Evolutionary conservation across 2,888 invertebrate genomes (phyloP).

Genomic region (Caradrina clavipalpis): DNA sequence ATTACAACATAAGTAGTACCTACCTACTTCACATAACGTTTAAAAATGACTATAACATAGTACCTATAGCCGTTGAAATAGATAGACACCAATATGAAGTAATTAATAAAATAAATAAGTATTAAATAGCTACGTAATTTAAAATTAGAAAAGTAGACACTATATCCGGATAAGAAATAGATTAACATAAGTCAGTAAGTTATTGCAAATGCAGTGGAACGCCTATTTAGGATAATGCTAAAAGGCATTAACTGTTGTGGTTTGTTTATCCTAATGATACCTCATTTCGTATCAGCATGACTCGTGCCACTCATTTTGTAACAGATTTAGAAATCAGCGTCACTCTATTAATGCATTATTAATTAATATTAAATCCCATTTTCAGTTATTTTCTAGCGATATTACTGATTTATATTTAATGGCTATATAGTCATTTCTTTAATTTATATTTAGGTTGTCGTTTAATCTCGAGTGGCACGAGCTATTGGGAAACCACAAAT

Average conservation of each 20-base stretch:
- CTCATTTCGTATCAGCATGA: slow-evolving; percentile 19
- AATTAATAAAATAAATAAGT: neutral
- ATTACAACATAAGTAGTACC: neutral
- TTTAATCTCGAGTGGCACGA: slow-evolving; percentile 19
- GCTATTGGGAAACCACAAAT: slow-evolving; percentile 24
- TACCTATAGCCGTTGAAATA: neutral
- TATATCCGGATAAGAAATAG: neutral
- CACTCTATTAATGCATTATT: slow-evolving; percentile 16
- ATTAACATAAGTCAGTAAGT: neutral
- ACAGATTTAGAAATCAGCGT: slow-evolving; percentile 15
- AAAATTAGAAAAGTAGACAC: neutral
- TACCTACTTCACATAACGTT: neutral
- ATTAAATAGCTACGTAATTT: neutral
- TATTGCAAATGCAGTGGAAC: slow-evolving; percentile 17
- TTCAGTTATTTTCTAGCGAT: slow-evolving; percentile 11
- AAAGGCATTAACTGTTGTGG: slow-evolving; percentile 22
- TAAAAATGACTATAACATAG: neutral
- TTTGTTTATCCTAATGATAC: slow-evolving; percentile 10
- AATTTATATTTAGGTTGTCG: slow-evolving; percentile 24
- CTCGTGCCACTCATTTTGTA: slow-evolving; percentile 37
- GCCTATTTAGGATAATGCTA: slow-evolving; percentile 31
- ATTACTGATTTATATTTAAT: slow-evolving; percentile 25
- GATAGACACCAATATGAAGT: neutral
- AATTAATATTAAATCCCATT: slow-evolving; percentile 25
- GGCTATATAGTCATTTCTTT: slow-evolving; percentile 14